phyloP scores from a whole-genome alignment of 2,888 invertebrate genomes.

The Drosophila mayaguana region DNA sequence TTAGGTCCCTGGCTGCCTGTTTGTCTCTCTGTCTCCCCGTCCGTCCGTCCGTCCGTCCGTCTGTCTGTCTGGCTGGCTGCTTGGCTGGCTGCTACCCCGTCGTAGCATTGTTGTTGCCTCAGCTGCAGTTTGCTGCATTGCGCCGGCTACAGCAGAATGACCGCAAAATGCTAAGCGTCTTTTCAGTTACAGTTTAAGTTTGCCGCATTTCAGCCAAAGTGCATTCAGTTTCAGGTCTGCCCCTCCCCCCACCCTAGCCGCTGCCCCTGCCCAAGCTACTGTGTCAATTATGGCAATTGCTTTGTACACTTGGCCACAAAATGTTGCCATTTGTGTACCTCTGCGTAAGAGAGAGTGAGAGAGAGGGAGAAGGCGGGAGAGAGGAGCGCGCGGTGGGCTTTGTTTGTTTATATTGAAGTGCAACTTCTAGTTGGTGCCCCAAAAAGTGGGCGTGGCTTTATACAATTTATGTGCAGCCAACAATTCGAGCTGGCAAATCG shows the following conservation, averaged over 20 bases:
- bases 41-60: not conserved
- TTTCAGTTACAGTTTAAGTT: constrained; percentile 72
- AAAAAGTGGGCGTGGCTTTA: constrained; percentile 18
- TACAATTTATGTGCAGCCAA: constrained; percentile 57
- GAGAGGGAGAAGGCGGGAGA: not conserved
- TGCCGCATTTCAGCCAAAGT: constrained; percentile 71
- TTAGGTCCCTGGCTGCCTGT: constrained; percentile 49
- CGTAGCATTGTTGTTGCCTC: constrained; percentile 44
- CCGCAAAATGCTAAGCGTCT: constrained; percentile 75
- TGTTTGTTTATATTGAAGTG: constrained; percentile 50
- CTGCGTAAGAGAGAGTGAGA: constrained; percentile 36
- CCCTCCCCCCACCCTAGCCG: not conserved
- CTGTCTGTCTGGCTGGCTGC: constrained; percentile 17
- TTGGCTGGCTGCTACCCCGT: constrained; percentile 38
- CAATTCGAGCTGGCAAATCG: constrained; percentile 56
- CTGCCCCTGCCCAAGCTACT: constrained; percentile 24
- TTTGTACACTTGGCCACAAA: constrained; percentile 70
- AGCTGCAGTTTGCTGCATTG: constrained; percentile 62
- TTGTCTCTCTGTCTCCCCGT: constrained; percentile 13
- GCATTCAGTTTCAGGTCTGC: constrained; percentile 44
- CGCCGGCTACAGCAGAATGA: constrained; percentile 54
- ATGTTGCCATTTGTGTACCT: constrained; percentile 66
- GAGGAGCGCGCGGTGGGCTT: not conserved
- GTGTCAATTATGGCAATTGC: constrained; percentile 75
- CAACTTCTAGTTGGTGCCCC: constrained; percentile 36